Evolutionary conservation across 1,140 invertebrate species (phyloP), one percentile per base, ranked within the genome.

Genomic region (Ylistrum balloti): DNA sequence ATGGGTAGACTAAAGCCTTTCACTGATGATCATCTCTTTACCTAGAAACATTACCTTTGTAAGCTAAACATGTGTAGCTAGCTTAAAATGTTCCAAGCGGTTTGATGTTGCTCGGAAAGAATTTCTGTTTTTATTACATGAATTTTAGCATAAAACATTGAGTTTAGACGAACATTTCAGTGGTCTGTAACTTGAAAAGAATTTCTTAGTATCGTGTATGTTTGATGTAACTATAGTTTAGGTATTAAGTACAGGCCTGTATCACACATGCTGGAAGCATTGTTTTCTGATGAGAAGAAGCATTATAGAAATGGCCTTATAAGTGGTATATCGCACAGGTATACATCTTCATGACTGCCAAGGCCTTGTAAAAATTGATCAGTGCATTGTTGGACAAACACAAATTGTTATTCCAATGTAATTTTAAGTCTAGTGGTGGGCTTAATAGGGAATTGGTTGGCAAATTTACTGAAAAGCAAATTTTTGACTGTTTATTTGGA

Each of bases 11-110:
- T n/a, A 74, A 74, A 74, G 56, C 5, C 56, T 74, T 74, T 9
- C 56, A 28, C 56, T 28, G 17, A 74, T 74, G 56, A 3, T 74
- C 22, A 0, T 74, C 56, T 74, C 56, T 74, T 74, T 74, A 74
- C 56, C 56, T 74, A 28, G 56, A 28, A n/a, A 74, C 9, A 74
- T 74, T 74, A 74, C 56, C 56, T 28, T 74, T 74, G 28, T n/a
- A 74, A 74, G 28, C 56, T 28, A 74, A 74, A 74, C 56, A 74
- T 74, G 56, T 74, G 56, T 74, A 9, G 56, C 20, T n/a, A 74
- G 56, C 22, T 74, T 74, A n/a, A 74, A 56, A 28, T 74, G 56
- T 74, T 74, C 56, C 22, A 11, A 74, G 56, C 56, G n/a, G 28
- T 74, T 74, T 74, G 56, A 74, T 74, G 56, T 74, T 74, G 56